Evolutionary conservation across 2,797 vertebrate genomes (phyloP).

Genomic region (Petrocephalus schoutedeni): DNA sequence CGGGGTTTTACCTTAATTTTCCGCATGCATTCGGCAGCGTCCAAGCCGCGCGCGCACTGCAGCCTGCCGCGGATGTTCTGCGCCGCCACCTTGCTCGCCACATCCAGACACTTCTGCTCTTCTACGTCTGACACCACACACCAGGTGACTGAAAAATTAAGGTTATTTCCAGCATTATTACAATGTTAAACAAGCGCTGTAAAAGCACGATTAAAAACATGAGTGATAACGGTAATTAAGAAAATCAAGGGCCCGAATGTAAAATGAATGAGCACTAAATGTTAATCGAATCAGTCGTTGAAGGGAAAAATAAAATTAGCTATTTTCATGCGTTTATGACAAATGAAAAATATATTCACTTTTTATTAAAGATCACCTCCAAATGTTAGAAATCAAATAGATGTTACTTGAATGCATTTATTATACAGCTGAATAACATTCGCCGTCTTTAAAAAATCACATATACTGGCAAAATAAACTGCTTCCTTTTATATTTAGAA

Average conservation of each 20-base stretch:
- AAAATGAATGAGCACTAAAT: background rate
- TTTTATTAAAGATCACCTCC: background rate
- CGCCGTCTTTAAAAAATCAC: too few relatives aligned
- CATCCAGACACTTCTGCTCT: conserved; percentile 68
- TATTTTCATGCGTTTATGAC: background rate
- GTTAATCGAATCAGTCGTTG: background rate
- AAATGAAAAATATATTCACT: background rate
- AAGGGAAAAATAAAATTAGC: background rate
- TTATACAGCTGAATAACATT: background rate
- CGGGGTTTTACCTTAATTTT: conserved; percentile 62
- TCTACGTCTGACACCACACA: conserved; percentile 63
- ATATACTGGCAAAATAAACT: background rate
- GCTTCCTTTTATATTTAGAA: conserved; percentile 8
- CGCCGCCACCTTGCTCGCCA: conserved; percentile 59
- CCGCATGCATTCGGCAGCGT: conserved; percentile 61
- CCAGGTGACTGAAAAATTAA: conserved; percentile 60
- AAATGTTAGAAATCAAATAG: background rate
- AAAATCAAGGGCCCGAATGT: background rate
- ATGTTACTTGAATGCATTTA: background rate
- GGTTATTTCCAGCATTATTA: background rate
- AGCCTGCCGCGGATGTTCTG: conserved; percentile 57
- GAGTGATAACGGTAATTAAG: background rate
- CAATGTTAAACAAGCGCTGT: background rate
- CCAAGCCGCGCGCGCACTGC: conserved; percentile 57
- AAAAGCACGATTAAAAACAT: background rate